Evolutionary conservation across 2,113 vertebrate species (phyloP), one percentile per base, ranked within the genome.

Genomic region (Podarcis raffonei): DNA sequence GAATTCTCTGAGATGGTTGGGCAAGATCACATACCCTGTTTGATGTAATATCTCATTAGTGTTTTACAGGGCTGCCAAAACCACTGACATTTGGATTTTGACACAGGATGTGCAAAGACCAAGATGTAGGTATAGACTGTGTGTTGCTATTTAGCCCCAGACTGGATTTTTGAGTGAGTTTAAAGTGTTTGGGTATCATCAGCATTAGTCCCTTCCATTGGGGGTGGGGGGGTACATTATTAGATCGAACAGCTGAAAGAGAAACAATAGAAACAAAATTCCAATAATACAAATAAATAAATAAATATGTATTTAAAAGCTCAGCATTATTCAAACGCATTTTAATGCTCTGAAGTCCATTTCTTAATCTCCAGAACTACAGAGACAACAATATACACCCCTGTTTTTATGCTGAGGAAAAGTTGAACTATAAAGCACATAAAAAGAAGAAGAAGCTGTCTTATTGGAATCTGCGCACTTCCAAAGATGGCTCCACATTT

Each of bases 1-100:
- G 23, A 87, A 87, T 87, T 81, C 48, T 42, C 25, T 81, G 20
- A 87, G 66, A 87, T 35, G 23, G 66, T 59, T 87, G 66, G 78
- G 23, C 25, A n/a, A 37, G 20, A 37, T 65, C 39, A 37, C 32
- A 65, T 23, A 35, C 18, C 77, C 48, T 37, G 22, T 65, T 80
- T 87, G 66, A 69, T 80, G 48, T 35, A 37, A 42, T 87, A 69
- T 4, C 65, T 87, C 7, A 35, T 81, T 81, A 87, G 77, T 81
- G 4, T 59, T 81, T 81, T 69, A 57, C 42, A 81, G 42, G n/a
- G 20, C 20, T 66, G 77, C 62, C 78, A 62, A 78, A 68, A 68
- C 53, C 39, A 79, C 62, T 69, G 18, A 16, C 65, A 35, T 69
- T 32, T 79, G 30, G 4, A 48, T 86, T 68, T 66, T 79, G 65